These are phyloP conservation scores for Catharus ustulatus DNA, from an alignment of 2,797 vertebrate species.

Conservation along the genomic window DNA sequence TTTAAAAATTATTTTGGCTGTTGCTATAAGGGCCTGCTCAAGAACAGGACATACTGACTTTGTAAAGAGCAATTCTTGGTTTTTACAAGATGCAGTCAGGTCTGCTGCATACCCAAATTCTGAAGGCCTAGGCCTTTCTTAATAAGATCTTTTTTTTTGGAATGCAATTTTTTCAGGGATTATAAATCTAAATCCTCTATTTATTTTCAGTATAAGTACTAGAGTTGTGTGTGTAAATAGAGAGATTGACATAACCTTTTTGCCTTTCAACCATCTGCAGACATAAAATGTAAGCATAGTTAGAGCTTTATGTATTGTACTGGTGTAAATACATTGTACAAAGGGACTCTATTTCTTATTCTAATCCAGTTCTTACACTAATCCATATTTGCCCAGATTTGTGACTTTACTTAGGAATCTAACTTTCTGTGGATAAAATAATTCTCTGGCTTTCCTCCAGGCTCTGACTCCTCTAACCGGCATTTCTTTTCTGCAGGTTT, in stretches of 20 bases:
- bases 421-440: slow-evolving; percentile 6
- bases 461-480: background rate
- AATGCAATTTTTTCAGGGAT: background rate
- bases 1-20: background rate
- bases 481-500: background rate
- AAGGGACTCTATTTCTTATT: slow-evolving; percentile 5
- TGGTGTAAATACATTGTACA: background rate
- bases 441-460: slow-evolving; percentile 22
- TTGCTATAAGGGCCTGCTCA: background rate
- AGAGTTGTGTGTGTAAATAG: background rate
- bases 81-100: background rate
- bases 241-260: slow-evolving; percentile 49
- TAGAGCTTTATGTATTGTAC: slow-evolving; percentile 30
- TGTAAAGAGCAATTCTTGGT: background rate
- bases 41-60: background rate
- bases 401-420: slow-evolving; percentile 9
- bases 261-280: background rate
- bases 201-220: slow-evolving; percentile 36
- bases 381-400: slow-evolving; percentile 49
- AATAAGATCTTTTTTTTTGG: background rate
- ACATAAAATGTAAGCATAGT: background rate
- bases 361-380: slow-evolving; percentile 51
- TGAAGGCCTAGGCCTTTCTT: background rate
- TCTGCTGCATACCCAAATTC: background rate
- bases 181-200: slow-evolving; percentile 18